Base-by-base conservation (phyloP, 1,140 invertebrate species). In the Drosophila prosaltans region DNA sequence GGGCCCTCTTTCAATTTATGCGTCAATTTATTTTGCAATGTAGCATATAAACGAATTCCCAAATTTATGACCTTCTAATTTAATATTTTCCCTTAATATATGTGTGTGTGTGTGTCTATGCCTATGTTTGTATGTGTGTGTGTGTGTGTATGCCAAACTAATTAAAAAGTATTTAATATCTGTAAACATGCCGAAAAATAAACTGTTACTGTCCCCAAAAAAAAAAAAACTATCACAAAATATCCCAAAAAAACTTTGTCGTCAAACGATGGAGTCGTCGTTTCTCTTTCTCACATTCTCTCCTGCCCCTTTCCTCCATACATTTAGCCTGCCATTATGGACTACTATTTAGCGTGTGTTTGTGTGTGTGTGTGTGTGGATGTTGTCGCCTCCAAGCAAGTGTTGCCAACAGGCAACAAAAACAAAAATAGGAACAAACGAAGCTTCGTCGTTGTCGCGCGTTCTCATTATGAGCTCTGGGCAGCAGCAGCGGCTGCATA, bases 101-200 rank as follows among this genome's bases (percentile, higher is more conserved):
- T 51, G 9, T 26, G 21, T 51, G 32, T 45, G 2, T 51, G 8
- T 36, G 57, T 28, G 24, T 73, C 77, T 72, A 62, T 89, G 83
- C 76, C 65, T 4, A 16, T 16, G 16, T 16, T 16, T 65, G 40
- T 51, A 7, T 51, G 8, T 51, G 24, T 26, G 45, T 51, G 32
- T 45, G 1, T 59, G 45, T 24, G 24, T 73, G 80, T 72, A 62
- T 89, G 83, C 76, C 65, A 88, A 88, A 88, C 83, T 88, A 88
- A 88, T 88, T 88, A 88, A 80, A 89, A 88, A 89, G 76, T 88
- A 80, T 88, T 88, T 88, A 88, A 89, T 83, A 89, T 89, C 73
- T 78, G 84, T 78, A 84, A 89, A 89, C 83, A 88, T 80, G 84
- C 55, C 70, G 65, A 58, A 77, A 73, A 89, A 79, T 80, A 84